Base-by-base conservation (phyloP, 2,113 vertebrate genomes). In the Grallaria varia region DNA sequence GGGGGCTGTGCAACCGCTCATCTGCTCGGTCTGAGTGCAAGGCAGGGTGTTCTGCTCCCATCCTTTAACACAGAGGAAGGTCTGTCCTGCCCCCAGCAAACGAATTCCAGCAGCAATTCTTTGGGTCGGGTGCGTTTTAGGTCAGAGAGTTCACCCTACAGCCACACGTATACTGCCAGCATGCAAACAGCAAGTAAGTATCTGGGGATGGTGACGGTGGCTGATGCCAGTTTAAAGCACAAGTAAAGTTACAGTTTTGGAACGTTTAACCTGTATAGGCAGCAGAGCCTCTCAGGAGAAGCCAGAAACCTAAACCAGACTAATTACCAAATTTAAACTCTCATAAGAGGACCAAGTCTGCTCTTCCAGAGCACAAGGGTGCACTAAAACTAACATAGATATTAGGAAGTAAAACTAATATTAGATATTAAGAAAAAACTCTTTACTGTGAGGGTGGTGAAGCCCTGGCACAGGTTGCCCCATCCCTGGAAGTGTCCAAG, bases 121-220 rank as follows among this genome's bases (percentile, higher is more conserved):
- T 21, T 8, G n/a, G 45, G 16, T 67, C 58, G 25, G 39, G 20
- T 14, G 49, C 0, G 4, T 17, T 86, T 67, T 49, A 89, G 47
- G 20, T 30, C 73, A 77, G 35, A 40, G 1, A 64, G 27, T 31
- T 91, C 16, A 67, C 23, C 39, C 37, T 7, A 20, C 8, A 69
- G 50, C 10, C 66, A 58, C 30, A 31, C 39, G 15, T 2, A 31
- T 0, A 27, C 17, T 74, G 56, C 25, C 87, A 45, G 37, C 24
- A 52, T 14, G 5, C 49, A 64, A 64, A 64, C 12, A 68, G 55
- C 28, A 83, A 63, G 76, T 2, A 42, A 45, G 9, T 33, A 64
- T 1, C 17, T 10, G 28, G 20, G 47, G 56, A 77, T 2, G 2
- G 20, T 2, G 20, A 30, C 2, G 3, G 42, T 28, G 60, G 52